Base-by-base conservation (phyloP, 2,113 vertebrate species). In the Galemys pyrenaicus region DNA sequence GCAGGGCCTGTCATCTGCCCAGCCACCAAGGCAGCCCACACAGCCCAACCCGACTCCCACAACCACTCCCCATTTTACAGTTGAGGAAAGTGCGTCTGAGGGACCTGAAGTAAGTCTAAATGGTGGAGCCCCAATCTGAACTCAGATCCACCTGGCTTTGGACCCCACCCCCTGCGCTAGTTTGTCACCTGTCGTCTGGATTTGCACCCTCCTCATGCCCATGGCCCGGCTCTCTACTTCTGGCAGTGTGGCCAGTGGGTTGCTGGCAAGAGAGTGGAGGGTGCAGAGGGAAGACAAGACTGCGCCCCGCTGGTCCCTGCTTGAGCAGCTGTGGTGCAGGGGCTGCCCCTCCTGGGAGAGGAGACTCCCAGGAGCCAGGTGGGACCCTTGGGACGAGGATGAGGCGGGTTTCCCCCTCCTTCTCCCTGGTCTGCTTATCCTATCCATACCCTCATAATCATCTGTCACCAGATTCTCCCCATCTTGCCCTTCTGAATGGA, bases 31-130 rank as follows among this genome's bases (percentile, higher is more conserved):
- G 51, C 85, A 17, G 10, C 30, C 1, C 6, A 10, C 20, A 10
- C 15, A 35, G 41, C 88, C 79, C 4, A 32, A n/a, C 8, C 7
- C 20, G 24, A 71, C 56, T 16, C 65, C 37, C 80, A 26, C 11
- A 9, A 35, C 17, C 22, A 82, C 60, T 44, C 79, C 58, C 64
- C 54, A 9, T 74, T 68, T 91, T 19, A 41, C n/a, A 87, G 80
- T 79, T 4, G 7, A 88, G 39, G 28, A 87, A 49, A 80, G 11
- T 58, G 86, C 94, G 82, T 74, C 56, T 37, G 46, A 9, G 39
- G 41, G 32, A 20, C 28, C 1, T 9, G 46, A 90, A 80, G 74
- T 79, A 65, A 17, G 46, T 62, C 28, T n/a, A 4, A 41, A 58
- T 9, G 26, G 37, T 37, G 85, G 39, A 60, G 44, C 1, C 41